phyloP scores from a whole-genome alignment of 2,888 invertebrate species.

The Galerucella calmariensis region DNA sequence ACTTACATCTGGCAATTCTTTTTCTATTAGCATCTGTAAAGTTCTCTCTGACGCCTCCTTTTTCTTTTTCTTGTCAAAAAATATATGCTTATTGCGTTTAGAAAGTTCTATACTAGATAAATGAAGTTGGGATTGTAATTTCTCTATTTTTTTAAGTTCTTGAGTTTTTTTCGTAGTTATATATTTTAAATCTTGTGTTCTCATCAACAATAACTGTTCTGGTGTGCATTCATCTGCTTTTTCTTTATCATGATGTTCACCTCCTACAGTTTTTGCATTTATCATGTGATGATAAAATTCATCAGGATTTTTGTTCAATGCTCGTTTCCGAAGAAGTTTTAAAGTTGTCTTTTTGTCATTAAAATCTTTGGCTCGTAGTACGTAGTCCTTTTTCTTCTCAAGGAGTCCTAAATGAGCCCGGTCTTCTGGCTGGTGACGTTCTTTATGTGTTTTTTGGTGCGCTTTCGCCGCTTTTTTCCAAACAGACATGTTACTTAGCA shows the following conservation, averaged over 20 bases:
- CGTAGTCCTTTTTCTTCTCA: slow-evolving; percentile 92
- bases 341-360: slow-evolving; percentile 86
- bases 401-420: slow-evolving; percentile 83
- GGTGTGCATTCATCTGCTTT: slow-evolving; percentile 81
- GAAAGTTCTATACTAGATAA: slow-evolving; percentile 79
- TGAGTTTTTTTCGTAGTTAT: slow-evolving; percentile 86
- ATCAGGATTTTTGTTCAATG: slow-evolving; percentile 94
- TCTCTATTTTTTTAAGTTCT: slow-evolving; percentile 82
- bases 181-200: slow-evolving; percentile 92
- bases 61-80: slow-evolving; percentile 82
- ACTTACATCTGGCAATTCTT: slow-evolving; percentile 71
- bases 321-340: slow-evolving; percentile 84
- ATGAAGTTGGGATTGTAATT: slow-evolving; percentile 82
- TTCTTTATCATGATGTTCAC: slow-evolving; percentile 74
- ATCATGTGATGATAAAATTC: slow-evolving; percentile 99
- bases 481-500: slow-evolving; percentile 77
- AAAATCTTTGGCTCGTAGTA: slow-evolving; percentile 79
- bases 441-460: slow-evolving; percentile 84
- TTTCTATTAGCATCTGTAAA: slow-evolving; percentile 66
- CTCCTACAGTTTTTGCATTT: slow-evolving; percentile 78
- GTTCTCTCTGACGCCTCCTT: slow-evolving; percentile 70
- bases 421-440: slow-evolving; percentile 84
- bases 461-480: slow-evolving; percentile 90
- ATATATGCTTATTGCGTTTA: slow-evolving; percentile 79
- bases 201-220: slow-evolving; percentile 89